phyloP scores from a whole-genome alignment of 2,113 vertebrate genomes.

The Anas platyrhynchos region DNA sequence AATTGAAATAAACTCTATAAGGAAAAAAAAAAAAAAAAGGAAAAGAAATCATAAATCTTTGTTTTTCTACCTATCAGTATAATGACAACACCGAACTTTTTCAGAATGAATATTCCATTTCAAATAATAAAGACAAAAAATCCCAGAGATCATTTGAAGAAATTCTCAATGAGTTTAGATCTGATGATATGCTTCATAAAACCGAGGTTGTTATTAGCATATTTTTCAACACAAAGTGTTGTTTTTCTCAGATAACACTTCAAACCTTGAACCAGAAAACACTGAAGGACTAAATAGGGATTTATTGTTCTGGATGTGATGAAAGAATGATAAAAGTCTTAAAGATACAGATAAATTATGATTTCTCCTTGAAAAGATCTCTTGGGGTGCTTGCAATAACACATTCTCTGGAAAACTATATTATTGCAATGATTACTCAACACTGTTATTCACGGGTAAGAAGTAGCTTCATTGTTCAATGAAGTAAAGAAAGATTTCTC shows the following conservation, averaged over 20 bases:
- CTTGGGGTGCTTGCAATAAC: not conserved
- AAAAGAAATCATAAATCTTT: not conserved
- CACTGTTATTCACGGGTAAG: not conserved
- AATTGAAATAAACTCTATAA: not conserved
- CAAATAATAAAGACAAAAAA: not conserved
- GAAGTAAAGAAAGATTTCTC: not conserved
- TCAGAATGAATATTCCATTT: not conserved
- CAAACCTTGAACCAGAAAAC: constrained; percentile 33
- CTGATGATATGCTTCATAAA: constrained; percentile 24
- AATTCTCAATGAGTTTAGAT: constrained; percentile 35
- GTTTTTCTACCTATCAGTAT: not conserved
- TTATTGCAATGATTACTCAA: not conserved
- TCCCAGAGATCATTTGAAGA: not conserved
- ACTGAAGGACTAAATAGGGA: constrained; percentile 28
- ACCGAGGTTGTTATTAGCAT: not conserved
- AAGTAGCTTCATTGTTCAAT: not conserved
- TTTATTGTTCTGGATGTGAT: constrained; percentile 23
- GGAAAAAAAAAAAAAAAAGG: not conserved
- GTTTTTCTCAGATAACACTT: constrained; percentile 41
- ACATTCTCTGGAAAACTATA: constrained; percentile 3
- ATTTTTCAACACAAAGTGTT: constrained; percentile 50
- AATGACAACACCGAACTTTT: not conserved
- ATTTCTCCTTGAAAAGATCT: constrained; percentile 19
- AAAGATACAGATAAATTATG: not conserved
- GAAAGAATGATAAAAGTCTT: constrained; percentile 20